Conservation (phyloP, 2,888 invertebrate genomes). For the Cantharis rufa region DNA sequence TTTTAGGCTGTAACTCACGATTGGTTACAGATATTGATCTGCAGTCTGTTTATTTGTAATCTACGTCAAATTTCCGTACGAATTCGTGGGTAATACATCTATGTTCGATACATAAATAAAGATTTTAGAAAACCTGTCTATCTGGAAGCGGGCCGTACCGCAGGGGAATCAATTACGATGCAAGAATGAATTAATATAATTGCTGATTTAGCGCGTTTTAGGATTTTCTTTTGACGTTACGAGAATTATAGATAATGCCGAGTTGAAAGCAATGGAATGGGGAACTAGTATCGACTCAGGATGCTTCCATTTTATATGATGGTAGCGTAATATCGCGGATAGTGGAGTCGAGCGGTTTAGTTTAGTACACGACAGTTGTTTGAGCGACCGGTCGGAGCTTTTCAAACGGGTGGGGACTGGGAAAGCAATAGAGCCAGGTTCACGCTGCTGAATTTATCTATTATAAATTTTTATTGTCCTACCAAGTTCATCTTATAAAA, state of each 20-base stretch:
- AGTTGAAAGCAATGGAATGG: slow-evolving; percentile 32
- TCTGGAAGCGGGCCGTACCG: slow-evolving; percentile 8
- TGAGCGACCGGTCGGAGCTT: slow-evolving; percentile 48
- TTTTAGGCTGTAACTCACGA: slow-evolving; percentile 52
- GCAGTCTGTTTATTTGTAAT: slow-evolving; percentile 50
- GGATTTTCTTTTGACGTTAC: slow-evolving; percentile 14
- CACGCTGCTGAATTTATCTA: slow-evolving; percentile 50
- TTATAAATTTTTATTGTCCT: slow-evolving; percentile 43
- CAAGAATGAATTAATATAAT: slow-evolving; percentile 36
- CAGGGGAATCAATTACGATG: slow-evolving; percentile 28
- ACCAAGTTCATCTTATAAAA: not conserved
- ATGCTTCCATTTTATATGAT: slow-evolving; percentile 52
- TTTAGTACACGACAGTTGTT: slow-evolving; percentile 54
- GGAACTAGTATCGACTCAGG: slow-evolving; percentile 48
- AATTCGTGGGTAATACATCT: slow-evolving; percentile 46
- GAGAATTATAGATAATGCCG: slow-evolving; percentile 22
- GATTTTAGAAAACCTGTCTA: slow-evolving; percentile 25
- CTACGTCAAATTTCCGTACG: slow-evolving; percentile 49
- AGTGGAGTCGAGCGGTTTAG: slow-evolving; percentile 50
- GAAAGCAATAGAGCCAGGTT: slow-evolving; percentile 46
- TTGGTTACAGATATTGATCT: slow-evolving; percentile 54
- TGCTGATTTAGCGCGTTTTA: slow-evolving; percentile 23
- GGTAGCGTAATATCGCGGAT: slow-evolving; percentile 52
- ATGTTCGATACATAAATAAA: slow-evolving; percentile 38
- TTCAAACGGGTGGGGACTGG: slow-evolving; percentile 34